These are phyloP conservation scores for Siniperca scherzeri DNA, from an alignment of 2,797 vertebrate genomes.

Conservation along the genomic window DNA sequence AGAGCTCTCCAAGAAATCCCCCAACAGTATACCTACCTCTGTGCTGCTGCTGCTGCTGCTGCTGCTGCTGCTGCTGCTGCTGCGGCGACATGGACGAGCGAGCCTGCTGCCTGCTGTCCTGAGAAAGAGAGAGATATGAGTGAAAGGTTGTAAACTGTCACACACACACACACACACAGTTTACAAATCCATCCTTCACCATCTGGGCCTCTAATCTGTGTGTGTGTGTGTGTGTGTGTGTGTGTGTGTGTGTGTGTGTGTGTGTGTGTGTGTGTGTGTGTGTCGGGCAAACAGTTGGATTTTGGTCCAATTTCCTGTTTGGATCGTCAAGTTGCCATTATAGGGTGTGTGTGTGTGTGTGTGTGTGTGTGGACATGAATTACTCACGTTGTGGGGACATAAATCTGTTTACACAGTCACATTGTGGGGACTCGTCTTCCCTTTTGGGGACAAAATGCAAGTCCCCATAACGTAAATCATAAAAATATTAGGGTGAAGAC, in stretches of 20 bases:
- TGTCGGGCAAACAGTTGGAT: constrained; percentile 24
- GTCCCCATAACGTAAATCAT: too few species aligned
- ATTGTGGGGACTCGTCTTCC: too few species aligned
- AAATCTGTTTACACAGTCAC: too few species aligned
- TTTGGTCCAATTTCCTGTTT: constrained; percentile 41
- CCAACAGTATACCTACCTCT: constrained; percentile 21
- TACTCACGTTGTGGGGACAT: too few species aligned
- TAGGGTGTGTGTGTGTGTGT: constrained; percentile 2
- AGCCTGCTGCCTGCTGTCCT: constrained; percentile 30
- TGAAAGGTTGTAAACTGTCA: constrained; percentile 11
- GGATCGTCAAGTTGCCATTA: not conserved
- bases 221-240: constrained; percentile 8
- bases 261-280: constrained; percentile 10
- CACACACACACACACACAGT: not conserved
- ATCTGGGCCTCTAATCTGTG: constrained; percentile 63
- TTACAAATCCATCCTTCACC: constrained; percentile 49
- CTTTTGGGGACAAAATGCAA: too few species aligned
- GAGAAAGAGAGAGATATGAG: constrained; percentile 10
- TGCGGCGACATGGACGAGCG: constrained; percentile 28
- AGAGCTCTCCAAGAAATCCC: constrained; percentile 23
- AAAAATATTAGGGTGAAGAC: too few species aligned
- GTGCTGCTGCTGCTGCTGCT: not conserved
- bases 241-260: constrained; percentile 26
- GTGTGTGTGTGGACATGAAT: not conserved
- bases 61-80: constrained; percentile 1